Evolutionary conservation across 2,113 vertebrate species (phyloP), one percentile per base, ranked within the genome.

Genomic region (Hiodon alosoides): DNA sequence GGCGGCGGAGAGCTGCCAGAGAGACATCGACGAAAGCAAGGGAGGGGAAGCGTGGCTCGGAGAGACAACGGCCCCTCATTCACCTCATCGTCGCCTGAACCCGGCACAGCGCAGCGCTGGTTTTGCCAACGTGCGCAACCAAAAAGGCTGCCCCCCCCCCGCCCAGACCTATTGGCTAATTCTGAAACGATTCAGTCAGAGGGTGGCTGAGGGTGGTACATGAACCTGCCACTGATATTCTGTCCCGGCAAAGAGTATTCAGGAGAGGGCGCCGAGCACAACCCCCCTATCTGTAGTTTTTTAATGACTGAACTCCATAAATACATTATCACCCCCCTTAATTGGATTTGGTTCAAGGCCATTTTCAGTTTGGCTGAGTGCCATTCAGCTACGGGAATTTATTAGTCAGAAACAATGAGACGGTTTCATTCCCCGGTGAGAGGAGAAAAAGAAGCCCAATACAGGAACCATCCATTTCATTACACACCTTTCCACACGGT

Each of bases 341-440:
- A 67, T 58, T 74, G 73, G 51, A 74, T 67, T 67, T 67, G 62
- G 6, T 62, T 61, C n/a, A 58, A 16, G 51, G 52, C 14, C 6
- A 67, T 58, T 58, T 74, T 52, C 52, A 67, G 55, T 50, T 50
- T 74, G 72, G 51, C 64, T 67, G 13, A 68, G 53, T 57, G 73
- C 64, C 53, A 75, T 58, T 67, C 65, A 71, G 54, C 50, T 60
- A 59, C 54, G n/a, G 65, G 31, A 14, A 59, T 74, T 74, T 50
- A 75, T 17, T 68, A 67, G 64, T 59, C 14, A 9, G 31, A 64
- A 55, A 46, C n/a, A 59, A 48, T 7, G 51, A 65, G 66, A 59
- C n/a, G 9, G 51, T n/a, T 73, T 67, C 13, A 52, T 74, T 48
- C 46, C 13, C 8, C 6, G 47, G 17, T 50, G 53, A 59, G 54